A percentile compares a stretch with the other conserved stretches of the same genome.
phyloP scores from a whole-genome alignment of 1,140 invertebrate genomes.

The Papilio helenus region DNA sequence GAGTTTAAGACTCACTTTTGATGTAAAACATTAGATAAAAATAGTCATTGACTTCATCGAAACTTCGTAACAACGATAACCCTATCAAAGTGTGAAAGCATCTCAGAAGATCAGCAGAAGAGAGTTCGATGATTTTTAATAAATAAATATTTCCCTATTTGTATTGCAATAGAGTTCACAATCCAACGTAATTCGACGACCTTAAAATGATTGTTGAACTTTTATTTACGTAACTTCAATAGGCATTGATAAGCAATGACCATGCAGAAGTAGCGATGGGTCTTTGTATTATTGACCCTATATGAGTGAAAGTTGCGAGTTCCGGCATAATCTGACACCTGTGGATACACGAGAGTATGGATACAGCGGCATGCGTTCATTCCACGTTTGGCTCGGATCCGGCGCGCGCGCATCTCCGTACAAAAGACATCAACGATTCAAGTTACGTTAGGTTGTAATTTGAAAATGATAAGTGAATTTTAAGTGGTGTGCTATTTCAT shows the following conservation, averaged over 20 bases:
- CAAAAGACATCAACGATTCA: constrained; percentile 45
- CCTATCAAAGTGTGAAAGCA: constrained; percentile 48
- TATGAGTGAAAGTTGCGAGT: constrained; percentile 70
- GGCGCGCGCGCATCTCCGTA: constrained; percentile 61
- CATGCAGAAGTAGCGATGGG: constrained; percentile 9
- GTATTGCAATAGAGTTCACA: background rate
- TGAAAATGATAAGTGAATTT: constrained; percentile 47
- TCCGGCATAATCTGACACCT: constrained; percentile 76
- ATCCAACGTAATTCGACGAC: background rate
- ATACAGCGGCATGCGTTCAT: constrained; percentile 61
- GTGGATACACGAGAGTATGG: constrained; percentile 62
- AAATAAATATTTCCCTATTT: constrained; percentile 41
- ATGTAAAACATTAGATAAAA: background rate
- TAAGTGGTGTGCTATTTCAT: constrained; percentile 42
- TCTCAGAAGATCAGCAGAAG: background rate
- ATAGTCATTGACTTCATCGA: constrained; percentile 28
- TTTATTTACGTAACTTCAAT: constrained; percentile 27
- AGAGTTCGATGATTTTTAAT: background rate
- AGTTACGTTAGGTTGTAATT: constrained; percentile 14
- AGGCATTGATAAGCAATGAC: constrained; percentile 42
- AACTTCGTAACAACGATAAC: constrained; percentile 47
- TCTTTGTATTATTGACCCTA: constrained; percentile 63
- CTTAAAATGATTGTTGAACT: constrained; percentile 5
- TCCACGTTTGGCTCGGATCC: constrained; percentile 57
- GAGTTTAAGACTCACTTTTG: background rate